Base-by-base conservation (phyloP, 2,888 invertebrate genomes). In the Alloplasta piceator region DNA sequence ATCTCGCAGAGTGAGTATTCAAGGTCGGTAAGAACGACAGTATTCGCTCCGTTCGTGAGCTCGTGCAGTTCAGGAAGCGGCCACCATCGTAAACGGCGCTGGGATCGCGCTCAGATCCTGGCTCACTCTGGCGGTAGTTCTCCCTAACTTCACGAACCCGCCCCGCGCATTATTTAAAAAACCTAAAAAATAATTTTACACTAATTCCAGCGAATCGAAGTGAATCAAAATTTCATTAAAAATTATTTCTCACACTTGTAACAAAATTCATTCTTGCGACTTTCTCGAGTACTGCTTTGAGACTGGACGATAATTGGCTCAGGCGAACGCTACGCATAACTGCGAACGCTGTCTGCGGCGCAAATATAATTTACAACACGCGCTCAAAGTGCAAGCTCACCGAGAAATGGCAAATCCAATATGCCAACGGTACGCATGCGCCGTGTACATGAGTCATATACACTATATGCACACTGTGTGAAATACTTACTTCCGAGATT, bases 381-480 rank as follows among this genome's bases (percentile, higher is more conserved):
- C 72, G 67, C n/a, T 12, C 61, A 81, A 87, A 85, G 79, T 83
- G 85, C 87, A 84, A 84, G 82, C 82, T 87, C 86, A 84, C 70
- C 82, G 70, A 83, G 85, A 83, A 85, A 84, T 77, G 82, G 77
- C 68, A 83, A 85, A 85, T 82, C 80, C 77, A 71, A 84, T 64
- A 78, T 80, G 64, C 71, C 79, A 80, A 75, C 80, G 84, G 67
- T 68, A 50, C 10, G 10, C n/a, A 39, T 48, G 36, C n/a, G n/a
- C 16, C 16, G 16, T 60, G 48, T 38, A 43, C 48, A 72, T 46
- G 46, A n/a, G 26, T 39, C 36, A 70, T n/a, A n/a, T 26, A 68
- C 55, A 46, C 63, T 5, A 70, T 60, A 39, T 48, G 36, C 38
- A 26, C 39, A 60, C 5, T 43, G n/a, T 52, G 26, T 38, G 12